Percentiles rank a stretch among this genome's conserved stretches.
Conservation (phyloP, 2,113 vertebrate species). For the Anhinga anhinga region DNA sequence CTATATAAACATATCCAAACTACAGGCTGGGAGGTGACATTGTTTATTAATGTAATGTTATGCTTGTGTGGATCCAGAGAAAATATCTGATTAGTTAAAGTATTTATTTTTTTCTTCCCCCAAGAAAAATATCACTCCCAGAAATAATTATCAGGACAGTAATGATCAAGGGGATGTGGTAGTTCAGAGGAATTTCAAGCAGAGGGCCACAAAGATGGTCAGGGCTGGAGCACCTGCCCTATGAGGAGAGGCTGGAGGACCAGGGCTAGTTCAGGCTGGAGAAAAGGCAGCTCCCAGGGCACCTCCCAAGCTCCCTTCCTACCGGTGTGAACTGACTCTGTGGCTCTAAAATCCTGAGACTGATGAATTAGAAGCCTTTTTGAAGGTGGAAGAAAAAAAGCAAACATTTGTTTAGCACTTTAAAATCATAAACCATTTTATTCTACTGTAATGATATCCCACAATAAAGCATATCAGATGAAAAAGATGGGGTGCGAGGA, state of each 20-base stretch:
- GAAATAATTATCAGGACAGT: not conserved
- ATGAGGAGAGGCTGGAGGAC: not conserved
- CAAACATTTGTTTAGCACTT: not conserved
- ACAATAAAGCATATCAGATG: not conserved
- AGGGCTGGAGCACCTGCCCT: not conserved
- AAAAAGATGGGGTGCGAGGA: not conserved
- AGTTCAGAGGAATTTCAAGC: not conserved
- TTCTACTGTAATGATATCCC: not conserved
- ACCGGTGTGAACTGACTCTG: not conserved
- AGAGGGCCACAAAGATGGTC: not conserved
- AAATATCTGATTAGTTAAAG: not conserved
- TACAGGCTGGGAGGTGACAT: not conserved
- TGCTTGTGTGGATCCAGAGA: not conserved
- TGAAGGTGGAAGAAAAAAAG: not conserved
- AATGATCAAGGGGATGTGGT: not conserved
- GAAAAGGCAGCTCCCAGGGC: rapidly evolving
- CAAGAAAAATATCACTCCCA: not conserved
- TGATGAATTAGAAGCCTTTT: not conserved
- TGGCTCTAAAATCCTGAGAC: not conserved
- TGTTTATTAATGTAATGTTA: not conserved
- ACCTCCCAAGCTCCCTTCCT: not conserved
- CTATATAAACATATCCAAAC: not conserved
- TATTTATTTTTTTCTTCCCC: not conserved
- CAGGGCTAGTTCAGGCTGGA: not conserved
- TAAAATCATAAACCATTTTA: not conserved